Percentiles rank a stretch among this genome's conserved stretches.
Conservation (phyloP, 2,113 vertebrate genomes). For the Ophthalmolycus amberensis region DNA sequence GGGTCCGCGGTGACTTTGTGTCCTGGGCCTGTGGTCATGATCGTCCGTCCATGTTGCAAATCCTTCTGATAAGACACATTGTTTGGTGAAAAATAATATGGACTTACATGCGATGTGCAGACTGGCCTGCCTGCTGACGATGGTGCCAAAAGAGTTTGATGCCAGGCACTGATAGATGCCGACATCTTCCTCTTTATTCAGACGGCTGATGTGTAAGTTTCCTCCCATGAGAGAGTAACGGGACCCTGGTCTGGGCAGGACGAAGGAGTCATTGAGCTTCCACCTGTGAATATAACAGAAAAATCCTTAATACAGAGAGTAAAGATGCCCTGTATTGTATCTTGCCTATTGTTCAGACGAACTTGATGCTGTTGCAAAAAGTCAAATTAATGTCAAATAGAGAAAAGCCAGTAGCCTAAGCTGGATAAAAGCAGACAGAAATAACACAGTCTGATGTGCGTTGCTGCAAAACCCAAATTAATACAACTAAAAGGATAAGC, state of each 20-base stretch:
- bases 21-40: neutral
- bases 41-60: neutral
- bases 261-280: slow-evolving; percentile 91
- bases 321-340: neutral
- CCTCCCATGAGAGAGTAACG: slow-evolving; percentile 90
- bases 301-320: neutral
- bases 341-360: neutral
- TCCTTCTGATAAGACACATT: neutral
- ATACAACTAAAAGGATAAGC: slow-evolving; percentile 41
- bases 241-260: slow-evolving; percentile 86
- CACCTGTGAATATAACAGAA: slow-evolving; percentile 84
- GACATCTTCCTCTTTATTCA: slow-evolving; percentile 90
- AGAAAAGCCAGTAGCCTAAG: slow-evolving; percentile 8
- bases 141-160: slow-evolving; percentile 92
- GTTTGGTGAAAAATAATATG: slow-evolving; percentile 58
- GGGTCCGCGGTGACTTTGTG: neutral
- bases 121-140: slow-evolving; percentile 91
- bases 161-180: slow-evolving; percentile 95
- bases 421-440: slow-evolving; percentile 44
- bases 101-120: slow-evolving; percentile 96
- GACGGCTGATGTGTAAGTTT: slow-evolving; percentile 91
- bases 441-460: slow-evolving; percentile 23
- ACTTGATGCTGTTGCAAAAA: neutral
- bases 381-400: slow-evolving; percentile 7
- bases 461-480: slow-evolving; percentile 37